Evolutionary conservation across 2,113 vertebrate species (phyloP), one percentile per base, ranked within the genome.

Genomic region (Pycnonotus jocosus): DNA sequence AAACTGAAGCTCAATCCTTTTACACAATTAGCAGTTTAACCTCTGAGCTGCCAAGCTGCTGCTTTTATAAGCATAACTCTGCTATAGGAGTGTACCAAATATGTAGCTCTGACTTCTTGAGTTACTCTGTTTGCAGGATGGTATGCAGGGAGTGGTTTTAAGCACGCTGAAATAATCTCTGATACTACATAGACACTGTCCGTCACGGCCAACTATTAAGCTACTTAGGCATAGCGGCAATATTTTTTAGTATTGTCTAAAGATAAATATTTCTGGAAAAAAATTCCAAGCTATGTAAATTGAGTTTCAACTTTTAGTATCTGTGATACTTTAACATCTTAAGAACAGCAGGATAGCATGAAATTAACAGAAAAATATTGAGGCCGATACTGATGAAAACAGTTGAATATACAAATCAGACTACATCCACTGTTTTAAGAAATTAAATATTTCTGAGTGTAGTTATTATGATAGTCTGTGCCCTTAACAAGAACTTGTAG

Each of bases 261-360:
- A 54, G 50, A 57, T 24, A 88, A 82, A 40, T 4, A n/a, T 89
- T 61, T 82, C 25, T 27, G 12, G 33, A 45, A 62, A 50, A 45
- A 38, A 16, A 6, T 74, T 73, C 25, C 35, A 72, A 72, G 44
- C 10, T 69, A 37, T 5, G 1, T 79, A 70, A 31, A 54, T 54
- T 45, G 17, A 72, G 6, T 76, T 96, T 60, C 44, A n/a, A 16
- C 38, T 95, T 85, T 94, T 87, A 38, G 20, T 77, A 20, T 62
- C 50, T 82, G 13, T 45, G 38, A 35, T 54, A 82, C 44, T 88
- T 90, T 31, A 62, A n/a, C 30, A 31, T 72, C 11, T 72, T 87
- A 72, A 35, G 37, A 94, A 50, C 18, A 87, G 23, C 53, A 72
- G 45, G 44, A 57, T 8, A 65, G 23, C 45, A 17, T 81, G 57